A percentile compares a stretch with the other conserved stretches of the same genome.
Evolutionary conservation across 2,888 invertebrate species (phyloP).

Genomic region (Phengaris arion): DNA sequence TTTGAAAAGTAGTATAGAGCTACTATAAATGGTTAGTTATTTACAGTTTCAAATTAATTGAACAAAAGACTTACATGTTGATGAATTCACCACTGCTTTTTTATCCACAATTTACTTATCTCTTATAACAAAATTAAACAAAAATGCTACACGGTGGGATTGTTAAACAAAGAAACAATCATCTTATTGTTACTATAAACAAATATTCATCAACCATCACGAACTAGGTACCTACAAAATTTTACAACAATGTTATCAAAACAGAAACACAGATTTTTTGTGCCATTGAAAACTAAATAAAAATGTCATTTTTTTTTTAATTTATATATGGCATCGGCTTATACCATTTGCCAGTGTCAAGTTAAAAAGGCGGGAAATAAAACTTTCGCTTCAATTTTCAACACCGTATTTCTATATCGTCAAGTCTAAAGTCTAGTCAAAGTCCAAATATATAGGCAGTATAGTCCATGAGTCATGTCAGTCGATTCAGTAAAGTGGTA

Average conservation of each 20-base stretch:
- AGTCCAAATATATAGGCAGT: too few species aligned
- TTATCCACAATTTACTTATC: slow-evolving; percentile 22
- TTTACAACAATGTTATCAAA: slow-evolving; percentile 19
- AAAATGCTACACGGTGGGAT: slow-evolving; percentile 32
- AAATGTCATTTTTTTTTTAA: too few species aligned
- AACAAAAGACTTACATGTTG: slow-evolving; percentile 29
- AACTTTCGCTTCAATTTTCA: too few species aligned
- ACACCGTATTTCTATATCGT: too few species aligned
- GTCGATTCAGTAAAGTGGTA: too few species aligned
- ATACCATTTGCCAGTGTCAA: too few species aligned
- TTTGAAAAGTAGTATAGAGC: background rate
- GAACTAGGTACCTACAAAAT: background rate
- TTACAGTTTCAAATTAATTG: background rate
- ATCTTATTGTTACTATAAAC: slow-evolving; percentile 14
- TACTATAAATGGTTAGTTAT: background rate
- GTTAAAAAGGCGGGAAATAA: too few species aligned
- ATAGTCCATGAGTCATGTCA: too few species aligned
- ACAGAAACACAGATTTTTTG: background rate
- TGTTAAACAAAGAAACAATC: slow-evolving; percentile 26
- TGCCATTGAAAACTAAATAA: background rate
- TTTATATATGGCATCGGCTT: too few species aligned
- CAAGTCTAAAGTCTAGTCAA: too few species aligned
- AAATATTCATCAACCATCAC: background rate
- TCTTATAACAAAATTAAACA: slow-evolving; percentile 1
- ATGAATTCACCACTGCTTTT: slow-evolving; percentile 11